Conservation (phyloP, 2,797 vertebrate species). For the Bradypodion pumilum region DNA sequence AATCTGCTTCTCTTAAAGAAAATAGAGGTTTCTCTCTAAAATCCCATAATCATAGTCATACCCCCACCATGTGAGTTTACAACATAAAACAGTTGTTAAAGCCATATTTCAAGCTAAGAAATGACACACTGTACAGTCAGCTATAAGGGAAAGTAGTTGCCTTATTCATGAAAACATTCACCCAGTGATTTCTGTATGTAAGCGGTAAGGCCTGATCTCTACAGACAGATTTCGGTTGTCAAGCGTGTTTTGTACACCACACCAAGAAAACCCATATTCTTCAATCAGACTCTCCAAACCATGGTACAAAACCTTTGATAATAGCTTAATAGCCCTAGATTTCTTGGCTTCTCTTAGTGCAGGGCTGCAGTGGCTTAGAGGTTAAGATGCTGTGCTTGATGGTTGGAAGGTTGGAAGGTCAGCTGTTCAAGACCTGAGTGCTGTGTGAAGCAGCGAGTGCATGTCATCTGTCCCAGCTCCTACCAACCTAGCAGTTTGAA, state of each 20-base stretch:
- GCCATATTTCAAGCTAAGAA: constrained; percentile 57
- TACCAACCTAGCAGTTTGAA: too few relatives aligned
- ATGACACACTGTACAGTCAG: constrained; percentile 43
- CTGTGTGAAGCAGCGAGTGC: too few relatives aligned
- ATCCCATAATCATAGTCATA: constrained; percentile 48
- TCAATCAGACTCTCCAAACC: neutral
- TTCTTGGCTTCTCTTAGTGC: too few relatives aligned
- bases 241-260: neutral
- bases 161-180: neutral
- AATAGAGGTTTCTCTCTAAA: constrained; percentile 51
- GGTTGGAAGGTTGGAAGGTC: too few relatives aligned
- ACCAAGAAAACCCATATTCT: neutral
- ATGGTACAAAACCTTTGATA: too few relatives aligned
- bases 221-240: neutral
- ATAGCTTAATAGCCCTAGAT: too few relatives aligned
- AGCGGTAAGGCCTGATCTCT: neutral
- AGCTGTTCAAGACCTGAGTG: too few relatives aligned
- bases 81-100: constrained; percentile 58
- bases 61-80: constrained; percentile 52
- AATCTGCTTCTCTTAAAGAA: constrained; percentile 43
- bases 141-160: constrained; percentile 42
- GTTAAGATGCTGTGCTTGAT: too few relatives aligned
- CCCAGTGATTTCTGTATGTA: neutral
- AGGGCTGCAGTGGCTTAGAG: too few relatives aligned
- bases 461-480: too few relatives aligned